A percentile compares a stretch with the other conserved stretches of the same genome.
These are phyloP conservation scores for Oncorhynchus nerka DNA, from an alignment of 2,113 vertebrate species.

Conservation along the genomic window DNA sequence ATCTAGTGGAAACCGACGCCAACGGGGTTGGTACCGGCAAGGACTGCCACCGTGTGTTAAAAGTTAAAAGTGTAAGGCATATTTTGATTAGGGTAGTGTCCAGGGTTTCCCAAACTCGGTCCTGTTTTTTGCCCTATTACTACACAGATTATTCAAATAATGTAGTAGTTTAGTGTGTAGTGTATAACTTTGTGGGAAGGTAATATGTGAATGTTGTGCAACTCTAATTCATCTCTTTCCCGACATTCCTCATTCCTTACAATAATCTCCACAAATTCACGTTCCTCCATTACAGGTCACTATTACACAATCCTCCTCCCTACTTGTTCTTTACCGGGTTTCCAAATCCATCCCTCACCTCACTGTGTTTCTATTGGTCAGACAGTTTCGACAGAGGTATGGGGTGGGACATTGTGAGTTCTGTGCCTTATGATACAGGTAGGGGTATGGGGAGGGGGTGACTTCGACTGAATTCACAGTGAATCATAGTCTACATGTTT, in stretches of 20 bases:
- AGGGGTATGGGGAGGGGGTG: too few species aligned
- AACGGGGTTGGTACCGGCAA: neutral
- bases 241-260: neutral
- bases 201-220: neutral
- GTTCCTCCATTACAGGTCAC: neutral
- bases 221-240: neutral
- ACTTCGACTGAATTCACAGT: too few species aligned
- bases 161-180: too few species aligned
- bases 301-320: constrained; percentile 16
- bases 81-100: too few species aligned
- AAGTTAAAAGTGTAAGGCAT: neutral
- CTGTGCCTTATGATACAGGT: too few species aligned
- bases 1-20: constrained; percentile 23
- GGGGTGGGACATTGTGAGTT: too few species aligned
- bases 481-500: neutral
- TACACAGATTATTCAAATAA: too few species aligned
- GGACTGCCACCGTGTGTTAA: constrained; percentile 35
- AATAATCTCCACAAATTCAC: neutral
- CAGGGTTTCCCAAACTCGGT: too few species aligned
- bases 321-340: neutral
- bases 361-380: too few species aligned
- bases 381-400: too few species aligned
- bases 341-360: constrained; percentile 14
- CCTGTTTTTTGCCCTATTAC: too few species aligned
- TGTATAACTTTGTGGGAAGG: neutral